Evolutionary conservation across 2,888 invertebrate genomes (phyloP).

Genomic region (Agonopterix arenella): DNA sequence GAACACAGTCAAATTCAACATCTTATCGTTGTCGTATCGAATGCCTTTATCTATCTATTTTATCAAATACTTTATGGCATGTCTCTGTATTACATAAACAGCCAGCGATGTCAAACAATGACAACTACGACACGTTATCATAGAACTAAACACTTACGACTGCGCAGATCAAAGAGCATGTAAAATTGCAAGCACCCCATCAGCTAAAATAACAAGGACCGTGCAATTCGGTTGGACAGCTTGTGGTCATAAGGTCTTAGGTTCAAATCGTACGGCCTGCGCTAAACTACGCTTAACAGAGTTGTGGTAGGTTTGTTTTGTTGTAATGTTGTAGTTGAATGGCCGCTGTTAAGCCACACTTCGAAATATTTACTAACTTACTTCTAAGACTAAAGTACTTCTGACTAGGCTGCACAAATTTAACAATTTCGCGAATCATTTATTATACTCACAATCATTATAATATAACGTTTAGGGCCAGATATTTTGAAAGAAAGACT

Average conservation of each 20-base stretch:
- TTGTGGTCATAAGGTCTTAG: conserved; percentile 22
- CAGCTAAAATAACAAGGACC: conserved; percentile 31
- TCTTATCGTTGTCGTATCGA: no score
- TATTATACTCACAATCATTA: no score
- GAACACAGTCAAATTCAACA: no score
- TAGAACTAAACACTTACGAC: conserved; percentile 2
- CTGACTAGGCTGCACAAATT: no score
- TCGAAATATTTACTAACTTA: not conserved
- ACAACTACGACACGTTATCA: not conserved
- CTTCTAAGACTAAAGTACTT: not conserved
- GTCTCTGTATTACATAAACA: no score
- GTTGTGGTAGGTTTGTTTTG: not conserved
- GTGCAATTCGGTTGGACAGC: conserved; percentile 32
- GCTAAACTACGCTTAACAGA: conserved; percentile 16
- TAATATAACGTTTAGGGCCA: no score
- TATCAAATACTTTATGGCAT: no score
- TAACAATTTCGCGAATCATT: no score
- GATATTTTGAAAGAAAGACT: no score
- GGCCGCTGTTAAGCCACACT: no score
- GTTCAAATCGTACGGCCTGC: conserved; percentile 19
- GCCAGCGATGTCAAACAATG: no score
- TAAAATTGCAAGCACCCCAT: conserved; percentile 20
- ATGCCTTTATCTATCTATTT: no score
- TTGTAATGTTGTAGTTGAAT: not conserved
- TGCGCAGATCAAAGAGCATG: conserved; percentile 18